Conservation (phyloP, 2,888 invertebrate species). For the Taphrorychus bicolor region DNA sequence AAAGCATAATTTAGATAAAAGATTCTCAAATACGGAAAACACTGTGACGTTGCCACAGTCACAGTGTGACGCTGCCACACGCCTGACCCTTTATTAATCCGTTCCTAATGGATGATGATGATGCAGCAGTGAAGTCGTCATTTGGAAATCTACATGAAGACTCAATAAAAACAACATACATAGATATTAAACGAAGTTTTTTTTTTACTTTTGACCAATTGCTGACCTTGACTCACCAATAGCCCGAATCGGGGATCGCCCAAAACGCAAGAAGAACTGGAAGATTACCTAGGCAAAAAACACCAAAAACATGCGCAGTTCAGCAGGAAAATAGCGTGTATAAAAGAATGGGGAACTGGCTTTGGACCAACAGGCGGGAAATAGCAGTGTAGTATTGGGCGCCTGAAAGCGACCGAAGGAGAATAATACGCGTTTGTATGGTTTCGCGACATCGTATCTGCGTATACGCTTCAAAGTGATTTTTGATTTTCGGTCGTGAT, state of each 20-base stretch:
- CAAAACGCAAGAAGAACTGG: no score
- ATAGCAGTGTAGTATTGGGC: not conserved
- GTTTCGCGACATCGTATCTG: slow-evolving; percentile 3
- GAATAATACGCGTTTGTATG: not conserved
- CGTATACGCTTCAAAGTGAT: not conserved
- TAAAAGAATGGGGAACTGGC: slow-evolving; percentile 12
- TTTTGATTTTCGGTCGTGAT: not conserved
- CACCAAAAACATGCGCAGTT: not conserved
- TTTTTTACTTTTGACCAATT: no score
- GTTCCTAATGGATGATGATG: no score
- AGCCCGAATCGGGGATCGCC: not conserved
- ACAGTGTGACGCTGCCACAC: no score
- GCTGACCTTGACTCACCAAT: not conserved
- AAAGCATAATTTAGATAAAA: no score
- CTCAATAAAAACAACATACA: no score
- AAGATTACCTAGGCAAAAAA: not conserved
- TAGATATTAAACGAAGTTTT: no score
- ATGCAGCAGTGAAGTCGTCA: no score
- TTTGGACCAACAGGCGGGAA: not conserved
- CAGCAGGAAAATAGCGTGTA: not conserved
- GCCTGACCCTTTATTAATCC: no score
- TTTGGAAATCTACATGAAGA: no score
- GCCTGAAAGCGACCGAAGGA: not conserved
- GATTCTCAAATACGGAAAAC: no score
- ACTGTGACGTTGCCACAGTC: no score